Conservation (phyloP, 1,140 invertebrate species). For the Diuraphis noxia region DNA sequence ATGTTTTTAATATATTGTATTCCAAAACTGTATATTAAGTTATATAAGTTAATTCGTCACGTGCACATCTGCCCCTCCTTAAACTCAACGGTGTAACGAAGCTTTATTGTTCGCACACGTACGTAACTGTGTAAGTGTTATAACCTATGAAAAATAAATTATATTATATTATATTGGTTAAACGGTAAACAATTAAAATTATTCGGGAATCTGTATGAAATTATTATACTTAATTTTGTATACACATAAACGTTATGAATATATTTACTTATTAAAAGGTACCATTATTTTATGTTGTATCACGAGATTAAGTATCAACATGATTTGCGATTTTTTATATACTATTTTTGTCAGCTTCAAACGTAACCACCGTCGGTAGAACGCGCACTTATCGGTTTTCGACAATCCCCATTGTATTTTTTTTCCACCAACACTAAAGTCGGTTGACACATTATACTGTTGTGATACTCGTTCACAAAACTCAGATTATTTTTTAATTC, state of each 20-base stretch:
- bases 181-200: not conserved
- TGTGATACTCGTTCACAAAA: not conserved
- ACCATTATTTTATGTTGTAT: too few species aligned
- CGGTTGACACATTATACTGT: not conserved
- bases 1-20: too few species aligned
- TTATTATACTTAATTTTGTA: not conserved
- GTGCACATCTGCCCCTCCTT: too few species aligned
- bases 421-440: not conserved
- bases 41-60: too few species aligned
- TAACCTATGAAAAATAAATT: not conserved
- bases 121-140: not conserved
- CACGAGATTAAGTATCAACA: not conserved
- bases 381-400: not conserved
- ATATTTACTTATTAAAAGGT: too few species aligned
- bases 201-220: not conserved
- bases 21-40: too few species aligned
- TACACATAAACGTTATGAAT: not conserved
- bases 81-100: too few species aligned
- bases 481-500: not conserved
- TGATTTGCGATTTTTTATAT: not conserved
- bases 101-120: too few species aligned
- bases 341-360: not conserved
- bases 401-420: not conserved
- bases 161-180: not conserved
- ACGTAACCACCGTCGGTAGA: not conserved